Base-by-base conservation (phyloP, 2,113 vertebrate species). In the Rutilus rutilus region DNA sequence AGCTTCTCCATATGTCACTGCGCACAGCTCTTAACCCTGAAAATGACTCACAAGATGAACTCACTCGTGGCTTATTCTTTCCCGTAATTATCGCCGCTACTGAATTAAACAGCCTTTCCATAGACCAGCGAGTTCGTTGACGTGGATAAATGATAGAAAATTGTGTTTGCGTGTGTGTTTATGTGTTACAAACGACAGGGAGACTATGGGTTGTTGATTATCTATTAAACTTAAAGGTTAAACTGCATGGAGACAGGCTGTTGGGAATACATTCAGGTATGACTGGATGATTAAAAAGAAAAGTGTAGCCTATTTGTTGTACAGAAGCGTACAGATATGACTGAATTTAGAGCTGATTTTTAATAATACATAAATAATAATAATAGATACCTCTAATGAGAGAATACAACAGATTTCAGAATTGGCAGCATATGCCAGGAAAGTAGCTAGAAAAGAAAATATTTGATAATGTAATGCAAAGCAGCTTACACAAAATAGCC, bases 21-120 rank as follows among this genome's bases (percentile, higher is more conserved):
- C 19, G 7, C 23, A 81, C 54, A 75, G 64, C 69, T 82, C 25
- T 74, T 80, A 57, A 81, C 67, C 85, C 77, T 23, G 42, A 82
- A 73, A 77, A 86, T 86, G 65, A 80, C 33, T 86, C 78, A 86
- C 65, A 50, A 86, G 77, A 69, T 77, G 65, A 67, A 86, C 54
- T 74, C 57, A 74, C 65, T 62, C 39, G 62, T 23, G n/a, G 62
- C 76, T 85, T 82, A 57, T 86, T 81, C 45, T 85, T 74, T 74
- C 10, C 39, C 15, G 6, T 73, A 83, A 83, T 73, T 57, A 81
- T 79, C 52, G 2, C 65, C 14, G 62, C 47, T 15, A 83, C 47
- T 42, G 21, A 67, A 67, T 82, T 65, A 83, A 73, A 71, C 0
- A 82, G 64, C 30, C 19, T 78, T 77, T 77, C 65, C 57, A 45